Base-by-base conservation (phyloP, 1,140 invertebrate genomes). In the Drosophila setifemur region DNA sequence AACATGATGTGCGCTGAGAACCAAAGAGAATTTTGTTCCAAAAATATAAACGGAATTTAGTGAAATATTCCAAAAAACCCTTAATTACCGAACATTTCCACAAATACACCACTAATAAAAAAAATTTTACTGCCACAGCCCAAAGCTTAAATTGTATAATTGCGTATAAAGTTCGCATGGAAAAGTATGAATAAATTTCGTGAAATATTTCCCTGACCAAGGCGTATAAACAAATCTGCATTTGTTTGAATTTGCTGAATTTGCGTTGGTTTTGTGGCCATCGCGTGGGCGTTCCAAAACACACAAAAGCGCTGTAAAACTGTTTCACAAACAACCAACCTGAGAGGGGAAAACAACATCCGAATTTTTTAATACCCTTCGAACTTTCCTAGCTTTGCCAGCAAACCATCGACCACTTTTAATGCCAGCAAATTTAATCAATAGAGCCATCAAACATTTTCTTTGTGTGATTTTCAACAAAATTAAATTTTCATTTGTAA, bases 201-300 rank as follows among this genome's bases (percentile, higher is more conserved):
- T 47, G 33, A 64, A 64, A 63, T 63, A 40, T 64, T 64, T 64
- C 43, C 54, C 23, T 61, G 40, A 37, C 29, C 57, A 47, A 21
- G 12, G 58, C n/a, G n/a, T 63, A 25, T 63, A 60, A 63, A 60
- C 58, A 63, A 63, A 63, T 63, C 58, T 45, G 58, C 39, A 28
- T 45, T 45, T 37, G 21, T 44, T n/a, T n/a, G n/a, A n/a, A n/a
- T n/a, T n/a, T n/a, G n/a, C n/a, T n/a, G 67, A 70, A 70, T 70
- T 58, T 70, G 67, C 67, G 67, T 70, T 42, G 67, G 67, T 49
- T 57, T 70, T 69, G 64, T 70, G 52, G 44, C 35, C 44, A 49
- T 69, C 33, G 53, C 67, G 66, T 70, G 54, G 67, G 67, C 66
- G 53, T 58, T 71, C 37, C 67, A 70, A 48, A 70, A 66, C 54